These are phyloP conservation scores for Siderastrea siderea DNA, from an alignment of 92 coral and sea anemone genomes.

Conservation along the genomic window DNA sequence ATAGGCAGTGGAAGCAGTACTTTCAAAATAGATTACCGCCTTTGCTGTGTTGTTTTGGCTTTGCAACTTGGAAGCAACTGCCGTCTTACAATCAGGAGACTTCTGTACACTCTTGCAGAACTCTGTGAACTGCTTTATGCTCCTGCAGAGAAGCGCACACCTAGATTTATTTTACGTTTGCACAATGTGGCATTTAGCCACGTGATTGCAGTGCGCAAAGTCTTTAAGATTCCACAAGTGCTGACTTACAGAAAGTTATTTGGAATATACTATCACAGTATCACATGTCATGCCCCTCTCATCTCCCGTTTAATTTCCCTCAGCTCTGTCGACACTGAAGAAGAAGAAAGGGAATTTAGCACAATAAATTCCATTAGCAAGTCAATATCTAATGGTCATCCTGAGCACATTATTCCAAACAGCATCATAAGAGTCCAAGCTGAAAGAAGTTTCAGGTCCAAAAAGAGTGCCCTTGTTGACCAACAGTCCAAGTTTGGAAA, in stretches of 20 bases:
- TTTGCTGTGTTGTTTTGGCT: conserved; percentile 21
- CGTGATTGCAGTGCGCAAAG: too few relatives aligned
- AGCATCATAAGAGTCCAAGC: conserved; percentile 34
- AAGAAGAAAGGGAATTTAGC: conserved; percentile 33
- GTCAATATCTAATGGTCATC: conserved; percentile 36
- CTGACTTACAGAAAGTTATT: neutral
- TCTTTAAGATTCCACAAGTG: too few relatives aligned
- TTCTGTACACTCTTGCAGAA: too few relatives aligned
- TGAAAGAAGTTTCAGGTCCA: conserved; percentile 16
- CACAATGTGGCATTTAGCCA: too few relatives aligned
- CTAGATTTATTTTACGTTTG: too few relatives aligned
- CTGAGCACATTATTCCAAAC: conserved; percentile 38
- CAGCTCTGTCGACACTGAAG: conserved; percentile 27
- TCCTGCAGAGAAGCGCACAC: too few relatives aligned
- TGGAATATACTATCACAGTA: neutral
- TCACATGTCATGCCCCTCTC: neutral
- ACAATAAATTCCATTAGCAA: conserved; percentile 36
- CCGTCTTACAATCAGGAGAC: too few relatives aligned
- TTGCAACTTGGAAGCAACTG: conserved; percentile 5
- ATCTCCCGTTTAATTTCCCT: neutral
- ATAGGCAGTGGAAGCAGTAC: neutral
- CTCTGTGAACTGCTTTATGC: too few relatives aligned
- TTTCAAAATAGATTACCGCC: conserved; percentile 24
- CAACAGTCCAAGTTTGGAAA: conserved; percentile 39
- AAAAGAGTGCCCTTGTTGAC: neutral